Evolutionary conservation across 2,797 vertebrate genomes (phyloP).

Genomic region (Cryptoblepharus egeriae): DNA sequence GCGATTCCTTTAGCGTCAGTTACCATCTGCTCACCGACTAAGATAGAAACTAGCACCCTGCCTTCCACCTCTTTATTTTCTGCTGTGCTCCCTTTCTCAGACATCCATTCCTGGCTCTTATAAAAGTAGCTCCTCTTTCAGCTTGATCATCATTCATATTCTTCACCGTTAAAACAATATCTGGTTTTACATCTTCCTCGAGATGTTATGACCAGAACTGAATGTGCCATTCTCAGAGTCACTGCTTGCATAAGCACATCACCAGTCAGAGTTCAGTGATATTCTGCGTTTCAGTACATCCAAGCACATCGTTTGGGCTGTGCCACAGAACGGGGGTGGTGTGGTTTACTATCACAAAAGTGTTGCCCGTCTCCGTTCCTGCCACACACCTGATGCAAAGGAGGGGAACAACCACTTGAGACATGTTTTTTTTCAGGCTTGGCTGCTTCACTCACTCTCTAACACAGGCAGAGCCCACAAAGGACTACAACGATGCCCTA

Average conservation of each 20-base stretch:
- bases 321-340: not conserved
- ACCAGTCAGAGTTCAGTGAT: not conserved
- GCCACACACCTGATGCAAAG: not conserved
- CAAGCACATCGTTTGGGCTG: not conserved
- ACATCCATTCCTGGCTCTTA: not conserved
- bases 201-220: not conserved
- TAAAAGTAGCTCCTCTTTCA: not conserved
- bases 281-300: not conserved
- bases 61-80: not conserved
- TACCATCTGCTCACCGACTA: slow-evolving; percentile 26
- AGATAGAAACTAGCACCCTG: slow-evolving; percentile 16
- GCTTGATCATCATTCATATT: not conserved
- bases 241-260: not conserved
- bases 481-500: not conserved
- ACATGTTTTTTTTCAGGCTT: not conserved
- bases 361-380: not conserved
- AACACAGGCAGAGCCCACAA: not conserved
- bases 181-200: not conserved
- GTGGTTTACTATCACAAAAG: not conserved
- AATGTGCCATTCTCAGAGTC: not conserved
- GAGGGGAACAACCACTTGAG: not conserved
- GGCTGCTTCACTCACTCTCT: not conserved
- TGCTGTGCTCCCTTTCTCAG: not conserved
- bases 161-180: not conserved
- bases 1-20: slow-evolving; percentile 20